Evolutionary conservation across 2,797 vertebrate species (phyloP).

Genomic region (Hyperoplus immaculatus): DNA sequence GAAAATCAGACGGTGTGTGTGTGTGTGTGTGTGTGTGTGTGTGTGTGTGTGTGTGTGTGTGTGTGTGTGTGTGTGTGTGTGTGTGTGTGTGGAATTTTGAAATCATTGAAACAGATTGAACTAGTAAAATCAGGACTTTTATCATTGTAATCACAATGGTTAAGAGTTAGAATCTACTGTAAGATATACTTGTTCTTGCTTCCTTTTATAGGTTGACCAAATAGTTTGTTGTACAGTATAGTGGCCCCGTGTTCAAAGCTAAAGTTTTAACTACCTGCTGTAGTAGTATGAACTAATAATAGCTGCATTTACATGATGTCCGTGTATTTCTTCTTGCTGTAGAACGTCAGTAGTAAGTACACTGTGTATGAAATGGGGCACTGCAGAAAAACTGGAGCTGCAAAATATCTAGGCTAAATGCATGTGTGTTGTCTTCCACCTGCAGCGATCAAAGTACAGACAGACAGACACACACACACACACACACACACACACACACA

Average conservation of each 20-base stretch:
- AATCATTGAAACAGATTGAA: background rate
- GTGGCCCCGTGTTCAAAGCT: too few relatives aligned
- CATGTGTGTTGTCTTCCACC: conserved; percentile 40
- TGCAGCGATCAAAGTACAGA: conserved; percentile 18
- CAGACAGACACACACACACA: conserved; percentile 9
- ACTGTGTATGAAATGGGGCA: conserved; percentile 62
- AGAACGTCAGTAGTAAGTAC: background rate
- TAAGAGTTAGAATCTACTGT: background rate
- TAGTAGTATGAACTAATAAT: too few relatives aligned
- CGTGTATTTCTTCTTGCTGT: background rate
- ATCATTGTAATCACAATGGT: background rate
- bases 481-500: background rate
- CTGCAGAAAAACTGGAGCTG: conserved; percentile 61
- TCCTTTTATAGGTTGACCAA: background rate
- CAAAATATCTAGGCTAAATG: conserved; percentile 60
- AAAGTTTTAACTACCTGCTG: background rate
- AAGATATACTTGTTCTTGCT: too few relatives aligned
- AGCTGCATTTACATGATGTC: too few relatives aligned
- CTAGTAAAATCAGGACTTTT: background rate
- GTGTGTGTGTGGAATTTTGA: background rate
- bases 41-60: too few relatives aligned
- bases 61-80: too few relatives aligned
- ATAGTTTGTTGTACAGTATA: too few relatives aligned
- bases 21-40: too few relatives aligned
- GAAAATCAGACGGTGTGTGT: conserved; percentile 2